Conservation (phyloP, 2,113 vertebrate genomes). For the Panthera uncia region DNA sequence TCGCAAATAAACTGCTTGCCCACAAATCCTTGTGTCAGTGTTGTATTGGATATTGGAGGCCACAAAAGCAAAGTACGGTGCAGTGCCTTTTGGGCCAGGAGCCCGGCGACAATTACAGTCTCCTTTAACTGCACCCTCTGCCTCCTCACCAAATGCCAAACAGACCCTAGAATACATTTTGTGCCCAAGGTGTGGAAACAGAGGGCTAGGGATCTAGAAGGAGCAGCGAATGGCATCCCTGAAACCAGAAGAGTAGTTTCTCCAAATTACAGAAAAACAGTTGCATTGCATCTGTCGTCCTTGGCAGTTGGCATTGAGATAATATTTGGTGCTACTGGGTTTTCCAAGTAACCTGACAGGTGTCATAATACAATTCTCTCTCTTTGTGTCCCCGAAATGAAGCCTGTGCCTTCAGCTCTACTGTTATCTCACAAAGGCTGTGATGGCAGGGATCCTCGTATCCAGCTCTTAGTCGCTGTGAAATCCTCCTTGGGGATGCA, state of each 20-base stretch:
- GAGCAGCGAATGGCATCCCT: neutral
- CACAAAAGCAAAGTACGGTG: neutral
- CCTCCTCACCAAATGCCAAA: neutral
- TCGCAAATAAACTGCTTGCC: neutral
- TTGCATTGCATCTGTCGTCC: neutral
- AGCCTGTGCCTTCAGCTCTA: neutral
- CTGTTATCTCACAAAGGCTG: neutral
- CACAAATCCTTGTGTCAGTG: neutral
- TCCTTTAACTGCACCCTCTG: neutral
- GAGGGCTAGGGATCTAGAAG: neutral
- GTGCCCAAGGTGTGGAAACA: neutral
- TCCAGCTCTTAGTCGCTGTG: neutral
- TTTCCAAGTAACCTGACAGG: neutral
- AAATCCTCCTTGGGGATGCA: neutral
- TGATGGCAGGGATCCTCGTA: neutral
- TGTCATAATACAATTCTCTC: constrained; percentile 8
- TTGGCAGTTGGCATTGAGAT: neutral
- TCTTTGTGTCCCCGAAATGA: neutral
- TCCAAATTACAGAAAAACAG: neutral
- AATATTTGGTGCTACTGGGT: neutral
- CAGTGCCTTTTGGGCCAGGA: neutral
- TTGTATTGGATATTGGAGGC: neutral
- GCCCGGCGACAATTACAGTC: neutral
- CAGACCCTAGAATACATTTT: neutral
- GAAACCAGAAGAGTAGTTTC: neutral